Evolutionary conservation across 2,888 invertebrate genomes (phyloP).

Genomic region (Hemistola chrysoprasaria): DNA sequence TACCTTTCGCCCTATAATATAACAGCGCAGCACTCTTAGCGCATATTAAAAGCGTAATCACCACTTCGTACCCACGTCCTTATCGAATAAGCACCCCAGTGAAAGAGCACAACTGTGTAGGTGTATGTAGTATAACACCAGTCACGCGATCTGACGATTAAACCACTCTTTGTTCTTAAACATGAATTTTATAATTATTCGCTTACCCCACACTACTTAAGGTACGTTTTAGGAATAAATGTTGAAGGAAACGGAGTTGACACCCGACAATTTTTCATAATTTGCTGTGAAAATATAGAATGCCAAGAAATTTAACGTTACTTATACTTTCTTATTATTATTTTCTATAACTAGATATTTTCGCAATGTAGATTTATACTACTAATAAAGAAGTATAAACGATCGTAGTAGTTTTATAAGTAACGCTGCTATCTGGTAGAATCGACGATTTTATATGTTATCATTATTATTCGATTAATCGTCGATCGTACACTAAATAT

Average conservation of each 20-base stretch:
- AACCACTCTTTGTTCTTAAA: conserved; percentile 57
- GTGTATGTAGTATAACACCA: conserved; percentile 36
- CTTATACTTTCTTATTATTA: too few species aligned
- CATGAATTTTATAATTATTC: conserved; percentile 58
- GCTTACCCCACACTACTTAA: conserved; percentile 17
- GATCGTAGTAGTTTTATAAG: too few species aligned
- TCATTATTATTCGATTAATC: too few species aligned
- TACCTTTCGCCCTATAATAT: conserved; percentile 35
- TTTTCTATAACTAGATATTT: too few species aligned
- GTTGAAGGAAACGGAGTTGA: conserved; percentile 9
- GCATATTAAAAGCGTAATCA: conserved; percentile 70
- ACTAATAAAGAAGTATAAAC: too few species aligned
- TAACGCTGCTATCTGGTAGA: too few species aligned
- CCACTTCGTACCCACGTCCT: conserved; percentile 30
- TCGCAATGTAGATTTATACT: too few species aligned
- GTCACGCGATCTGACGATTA: conserved; percentile 71
- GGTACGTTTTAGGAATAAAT: conserved; percentile 7
- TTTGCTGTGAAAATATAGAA: conserved; percentile 15
- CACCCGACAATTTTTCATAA: conserved; percentile 17
- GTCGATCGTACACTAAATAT: too few species aligned
- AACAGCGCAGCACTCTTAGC: conserved; percentile 49
- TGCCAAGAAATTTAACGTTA: conserved; percentile 3
- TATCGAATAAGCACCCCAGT: conserved; percentile 40
- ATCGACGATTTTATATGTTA: too few species aligned
- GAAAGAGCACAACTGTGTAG: conserved; percentile 44